These are phyloP conservation scores for human (Homo sapiens) DNA, from an alignment of 2,113 vertebrate species.

Conservation along the genomic window DNA sequence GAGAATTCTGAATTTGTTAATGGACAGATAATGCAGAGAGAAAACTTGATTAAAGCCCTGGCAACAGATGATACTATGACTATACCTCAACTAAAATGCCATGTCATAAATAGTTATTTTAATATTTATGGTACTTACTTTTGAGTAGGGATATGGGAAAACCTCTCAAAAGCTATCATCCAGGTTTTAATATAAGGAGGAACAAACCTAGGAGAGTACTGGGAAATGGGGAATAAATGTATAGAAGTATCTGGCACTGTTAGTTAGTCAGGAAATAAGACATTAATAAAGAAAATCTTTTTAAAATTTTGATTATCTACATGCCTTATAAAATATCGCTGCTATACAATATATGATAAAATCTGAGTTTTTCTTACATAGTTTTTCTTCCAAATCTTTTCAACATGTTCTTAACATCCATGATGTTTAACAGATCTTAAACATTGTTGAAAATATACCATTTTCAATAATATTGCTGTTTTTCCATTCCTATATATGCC, in stretches of 20 bases:
- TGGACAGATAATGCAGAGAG: conserved; percentile 5
- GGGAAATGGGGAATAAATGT: neutral
- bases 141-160: neutral
- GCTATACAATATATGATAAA: neutral
- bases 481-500: neutral
- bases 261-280: neutral
- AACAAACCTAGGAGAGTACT: neutral
- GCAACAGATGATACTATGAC: neutral
- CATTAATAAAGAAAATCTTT: neutral
- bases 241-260: neutral
- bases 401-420: neutral
- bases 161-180: neutral
- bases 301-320: neutral
- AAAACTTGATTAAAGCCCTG: neutral
- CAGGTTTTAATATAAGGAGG: neutral
- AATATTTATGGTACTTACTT: neutral
- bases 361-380: neutral
- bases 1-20: conserved; percentile 21
- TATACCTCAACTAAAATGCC: neutral
- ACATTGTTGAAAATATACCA: neutral
- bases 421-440: conserved; percentile 2
- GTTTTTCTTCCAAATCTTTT: neutral
- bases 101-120: neutral
- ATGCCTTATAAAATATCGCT: neutral
- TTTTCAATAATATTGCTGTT: neutral